Conservation (phyloP, 2,797 vertebrate genomes). For the Salmo trutta region DNA sequence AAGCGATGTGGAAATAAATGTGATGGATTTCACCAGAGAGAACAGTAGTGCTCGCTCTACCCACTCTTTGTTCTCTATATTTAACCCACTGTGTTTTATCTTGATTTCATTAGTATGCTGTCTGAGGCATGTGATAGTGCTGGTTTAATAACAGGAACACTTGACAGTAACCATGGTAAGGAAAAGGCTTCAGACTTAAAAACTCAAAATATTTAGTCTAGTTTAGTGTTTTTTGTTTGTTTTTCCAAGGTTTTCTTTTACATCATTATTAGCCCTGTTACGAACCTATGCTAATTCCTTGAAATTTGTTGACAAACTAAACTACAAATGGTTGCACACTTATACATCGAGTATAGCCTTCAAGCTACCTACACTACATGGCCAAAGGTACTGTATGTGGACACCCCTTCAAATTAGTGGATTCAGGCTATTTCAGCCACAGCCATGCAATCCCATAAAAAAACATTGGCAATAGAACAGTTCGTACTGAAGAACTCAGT, state of each 20-base stretch:
- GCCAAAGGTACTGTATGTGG: too few species aligned
- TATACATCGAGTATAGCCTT: too few species aligned
- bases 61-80: neutral
- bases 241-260: neutral
- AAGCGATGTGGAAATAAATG: neutral
- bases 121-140: neutral
- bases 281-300: too few species aligned
- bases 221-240: neutral
- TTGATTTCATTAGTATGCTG: neutral
- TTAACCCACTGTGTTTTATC: neutral
- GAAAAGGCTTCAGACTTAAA: neutral
- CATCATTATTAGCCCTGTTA: neutral
- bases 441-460: too few species aligned
- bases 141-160: neutral
- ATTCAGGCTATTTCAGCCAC: too few species aligned
- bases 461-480: too few species aligned
- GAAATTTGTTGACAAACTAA: too few species aligned
- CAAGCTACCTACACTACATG: too few species aligned
- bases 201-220: neutral
- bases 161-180: neutral
- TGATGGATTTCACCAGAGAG: conserved; percentile 1
- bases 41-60: neutral
- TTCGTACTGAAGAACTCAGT: too few species aligned
- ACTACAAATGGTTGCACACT: too few species aligned
- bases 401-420: too few species aligned